A percentile compares a stretch with the other conserved stretches of the same genome.
phyloP scores from a whole-genome alignment of 2,113 vertebrate genomes.

The Centrocercus urophasianus region DNA sequence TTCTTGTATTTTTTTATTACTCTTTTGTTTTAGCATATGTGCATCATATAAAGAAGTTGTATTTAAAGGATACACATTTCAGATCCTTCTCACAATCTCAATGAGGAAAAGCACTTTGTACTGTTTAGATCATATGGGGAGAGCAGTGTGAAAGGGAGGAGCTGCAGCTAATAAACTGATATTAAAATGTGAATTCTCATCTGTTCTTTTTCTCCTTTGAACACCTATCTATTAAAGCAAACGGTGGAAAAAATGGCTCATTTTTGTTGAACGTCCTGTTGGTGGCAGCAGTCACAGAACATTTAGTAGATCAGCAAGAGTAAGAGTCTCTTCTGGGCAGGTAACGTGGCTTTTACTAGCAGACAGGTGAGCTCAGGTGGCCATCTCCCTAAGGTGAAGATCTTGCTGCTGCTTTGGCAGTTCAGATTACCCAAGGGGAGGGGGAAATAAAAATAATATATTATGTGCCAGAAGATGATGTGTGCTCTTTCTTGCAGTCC shows the following conservation, averaged over 20 bases:
- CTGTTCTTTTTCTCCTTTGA: not conserved
- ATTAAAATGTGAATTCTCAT: not conserved
- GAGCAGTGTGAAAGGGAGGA: not conserved
- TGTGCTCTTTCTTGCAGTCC: not conserved
- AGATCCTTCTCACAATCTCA: not conserved
- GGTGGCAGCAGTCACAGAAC: conserved; percentile 56
- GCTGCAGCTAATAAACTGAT: not conserved
- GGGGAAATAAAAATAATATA: no score
- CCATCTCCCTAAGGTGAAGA: not conserved
- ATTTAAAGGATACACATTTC: not conserved
- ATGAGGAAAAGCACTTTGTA: not conserved
- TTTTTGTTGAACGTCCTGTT: conserved; percentile 54
- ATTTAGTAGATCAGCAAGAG: not conserved
- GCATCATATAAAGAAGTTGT: not conserved
- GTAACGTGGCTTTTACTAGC: not conserved
- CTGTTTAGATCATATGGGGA: not conserved
- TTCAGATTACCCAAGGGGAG: not conserved
- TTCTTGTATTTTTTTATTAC: not conserved
- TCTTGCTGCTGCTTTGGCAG: not conserved
- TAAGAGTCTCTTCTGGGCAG: not conserved
- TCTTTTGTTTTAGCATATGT: not conserved
- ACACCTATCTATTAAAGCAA: not conserved
- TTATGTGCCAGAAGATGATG: not conserved
- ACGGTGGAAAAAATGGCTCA: conserved; percentile 3
- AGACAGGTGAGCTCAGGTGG: not conserved